These are phyloP conservation scores for Tragelaphus imberbis DNA, from an alignment of 2,113 vertebrate genomes.

Conservation along the genomic window DNA sequence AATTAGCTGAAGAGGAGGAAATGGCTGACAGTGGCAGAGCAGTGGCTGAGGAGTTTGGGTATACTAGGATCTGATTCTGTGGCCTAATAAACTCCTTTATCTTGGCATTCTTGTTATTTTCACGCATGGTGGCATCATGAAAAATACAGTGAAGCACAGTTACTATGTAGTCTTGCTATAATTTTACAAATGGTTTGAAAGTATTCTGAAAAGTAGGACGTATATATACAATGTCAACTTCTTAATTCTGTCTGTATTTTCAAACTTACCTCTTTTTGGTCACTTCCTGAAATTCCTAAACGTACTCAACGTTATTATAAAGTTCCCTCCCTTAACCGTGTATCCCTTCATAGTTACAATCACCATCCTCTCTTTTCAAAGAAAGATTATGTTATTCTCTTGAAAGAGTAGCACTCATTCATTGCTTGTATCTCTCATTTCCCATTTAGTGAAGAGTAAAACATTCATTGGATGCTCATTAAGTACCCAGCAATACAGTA, in stretches of 20 bases:
- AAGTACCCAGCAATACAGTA: background rate
- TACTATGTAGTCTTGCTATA: background rate
- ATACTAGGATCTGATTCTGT: background rate
- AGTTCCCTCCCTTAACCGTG: background rate
- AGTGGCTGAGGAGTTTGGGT: background rate
- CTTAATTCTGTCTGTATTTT: background rate
- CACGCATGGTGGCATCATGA: background rate
- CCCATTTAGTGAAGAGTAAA: background rate
- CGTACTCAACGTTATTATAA: background rate
- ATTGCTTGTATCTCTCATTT: background rate
- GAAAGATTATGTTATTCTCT: background rate
- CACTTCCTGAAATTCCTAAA: background rate
- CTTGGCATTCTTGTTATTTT: background rate
- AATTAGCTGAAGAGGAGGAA: background rate
- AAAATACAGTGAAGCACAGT: background rate
- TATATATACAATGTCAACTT: background rate
- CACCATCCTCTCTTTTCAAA: background rate
- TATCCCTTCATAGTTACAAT: background rate
- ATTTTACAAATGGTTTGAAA: conserved; percentile 19
- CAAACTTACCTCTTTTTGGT: background rate
- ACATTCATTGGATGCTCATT: background rate
- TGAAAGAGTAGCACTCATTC: background rate
- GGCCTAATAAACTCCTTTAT: background rate
- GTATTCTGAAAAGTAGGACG: background rate
- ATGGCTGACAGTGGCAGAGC: background rate